Conservation (phyloP, 1,140 invertebrate species). For the Aphaenogaster ashmeadi region DNA sequence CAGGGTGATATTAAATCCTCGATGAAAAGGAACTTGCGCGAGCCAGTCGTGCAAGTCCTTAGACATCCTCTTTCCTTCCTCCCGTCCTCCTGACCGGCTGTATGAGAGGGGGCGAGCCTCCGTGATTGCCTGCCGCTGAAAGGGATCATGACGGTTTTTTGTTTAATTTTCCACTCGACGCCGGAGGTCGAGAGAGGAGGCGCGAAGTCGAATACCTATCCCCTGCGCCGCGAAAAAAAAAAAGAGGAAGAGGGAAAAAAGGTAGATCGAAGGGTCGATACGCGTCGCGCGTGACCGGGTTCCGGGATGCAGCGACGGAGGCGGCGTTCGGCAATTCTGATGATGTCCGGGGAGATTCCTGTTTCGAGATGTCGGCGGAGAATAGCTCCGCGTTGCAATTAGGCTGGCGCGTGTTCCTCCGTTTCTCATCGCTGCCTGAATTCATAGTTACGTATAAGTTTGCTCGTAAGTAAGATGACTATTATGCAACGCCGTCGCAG, state of each 20-base stretch:
- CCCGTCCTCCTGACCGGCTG: constrained; percentile 55
- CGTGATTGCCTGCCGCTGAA: constrained; percentile 78
- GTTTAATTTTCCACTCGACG: constrained; percentile 76
- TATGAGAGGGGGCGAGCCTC: constrained; percentile 71
- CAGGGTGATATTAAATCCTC: constrained; percentile 77
- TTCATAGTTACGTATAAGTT: constrained; percentile 19
- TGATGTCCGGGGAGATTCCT: constrained; percentile 39
- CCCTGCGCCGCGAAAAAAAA: not conserved
- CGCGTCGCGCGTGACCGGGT: constrained; percentile 42
- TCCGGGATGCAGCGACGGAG: constrained; percentile 16
- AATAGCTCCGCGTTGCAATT: constrained; percentile 42
- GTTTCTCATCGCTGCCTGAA: not conserved
- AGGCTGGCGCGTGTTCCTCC: constrained; percentile 32
- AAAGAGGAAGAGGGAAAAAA: not conserved
- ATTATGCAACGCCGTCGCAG: not conserved
- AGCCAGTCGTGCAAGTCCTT: constrained; percentile 60
- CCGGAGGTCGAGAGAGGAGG: not conserved
- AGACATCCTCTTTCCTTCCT: constrained; percentile 20
- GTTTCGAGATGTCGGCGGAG: constrained; percentile 44
- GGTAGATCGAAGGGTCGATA: constrained; percentile 44
- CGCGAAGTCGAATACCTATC: constrained; percentile 23
- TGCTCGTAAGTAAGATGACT: too few species aligned
- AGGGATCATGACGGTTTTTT: constrained; percentile 77
- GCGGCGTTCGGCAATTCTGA: constrained; percentile 33
- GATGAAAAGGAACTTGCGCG: constrained; percentile 74